Evolutionary conservation across 2,797 vertebrate species (phyloP), one percentile per base, ranked within the genome.

Genomic region (Tokudaia muenninki): DNA sequence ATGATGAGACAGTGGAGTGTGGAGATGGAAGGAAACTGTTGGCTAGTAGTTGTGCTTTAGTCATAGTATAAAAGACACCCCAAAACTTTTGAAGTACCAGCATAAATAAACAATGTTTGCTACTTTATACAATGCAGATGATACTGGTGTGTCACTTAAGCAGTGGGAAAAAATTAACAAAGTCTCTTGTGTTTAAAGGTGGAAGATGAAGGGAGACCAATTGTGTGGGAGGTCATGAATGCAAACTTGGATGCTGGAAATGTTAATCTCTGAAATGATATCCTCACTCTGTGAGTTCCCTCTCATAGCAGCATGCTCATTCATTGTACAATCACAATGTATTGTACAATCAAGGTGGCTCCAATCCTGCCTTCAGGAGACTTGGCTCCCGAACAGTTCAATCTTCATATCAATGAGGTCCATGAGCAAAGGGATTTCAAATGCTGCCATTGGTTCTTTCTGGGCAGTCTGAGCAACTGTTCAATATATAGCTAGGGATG

Each of bases 311-410:
- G 65, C 1, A 12, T 13, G 65, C 13, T 63, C 65, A 34, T 9
- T 55, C 17, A 44, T 50, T 37, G n/a, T 3, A n/a, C n/a, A n/a
- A n/a, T n/a, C n/a, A n/a, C n/a, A n/a, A n/a, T n/a, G 31, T 5
- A 0, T 12, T 6, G 1, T 5, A 21, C 3, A 4, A 34, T 37
- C 41, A 11, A 37, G 16, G 3, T 29, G 24, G 41, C 47, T 34
- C 31, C 41, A 14, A 50, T 31, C 74, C 50, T 34, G 19, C 3
- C 52, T 80, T 88, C 29, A 1, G 74, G 59, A 89, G 12, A 6
- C 67, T 21, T 21, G 19, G 26, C 41, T 79, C 55, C 47, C 12
- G 14, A 55, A 34, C 37, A 59, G n/a, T 52, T 92, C 70, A 50
- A 26, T 65, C 37, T 82, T 91, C 34, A 84, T 44, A 41, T 37